These are phyloP conservation scores for Electrophaes corylata DNA, from an alignment of 2,888 invertebrate species.

Conservation along the genomic window DNA sequence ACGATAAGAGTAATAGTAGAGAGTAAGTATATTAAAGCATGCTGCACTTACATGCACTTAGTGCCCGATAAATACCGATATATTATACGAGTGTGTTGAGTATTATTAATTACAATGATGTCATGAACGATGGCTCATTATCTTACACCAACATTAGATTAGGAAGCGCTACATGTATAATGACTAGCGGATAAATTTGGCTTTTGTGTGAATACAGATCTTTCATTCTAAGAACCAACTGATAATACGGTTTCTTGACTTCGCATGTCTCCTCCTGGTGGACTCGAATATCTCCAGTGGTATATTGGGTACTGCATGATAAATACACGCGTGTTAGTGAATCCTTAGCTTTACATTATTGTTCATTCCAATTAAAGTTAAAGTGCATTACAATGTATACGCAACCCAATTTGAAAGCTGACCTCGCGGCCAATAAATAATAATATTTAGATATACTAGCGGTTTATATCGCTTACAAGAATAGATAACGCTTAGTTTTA, in stretches of 20 bases:
- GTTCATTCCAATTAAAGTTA: slow-evolving; percentile 44
- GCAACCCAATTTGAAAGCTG: slow-evolving; percentile 36
- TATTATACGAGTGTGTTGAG: slow-evolving; percentile 53
- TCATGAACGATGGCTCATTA: slow-evolving; percentile 54
- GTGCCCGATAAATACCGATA: slow-evolving; percentile 57
- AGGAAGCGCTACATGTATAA: slow-evolving; percentile 68
- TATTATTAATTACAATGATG: slow-evolving; percentile 59
- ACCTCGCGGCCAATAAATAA: slow-evolving; percentile 22
- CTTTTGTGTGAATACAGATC: slow-evolving; percentile 60
- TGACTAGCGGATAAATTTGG: slow-evolving; percentile 74
- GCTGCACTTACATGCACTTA: slow-evolving; percentile 69
- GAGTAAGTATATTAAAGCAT: slow-evolving; percentile 64
- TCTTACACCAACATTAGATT: slow-evolving; percentile 62
- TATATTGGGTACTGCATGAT: slow-evolving; percentile 85
- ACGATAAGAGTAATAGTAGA: slow-evolving; percentile 49
- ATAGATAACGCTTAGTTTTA: slow-evolving; percentile 17
- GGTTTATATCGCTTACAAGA: slow-evolving; percentile 11
- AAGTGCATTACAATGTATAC: slow-evolving; percentile 36
- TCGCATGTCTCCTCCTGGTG: slow-evolving; percentile 81
- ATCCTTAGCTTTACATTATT: slow-evolving; percentile 47
- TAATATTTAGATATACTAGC: slow-evolving; percentile 31
- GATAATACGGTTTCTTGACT: slow-evolving; percentile 84
- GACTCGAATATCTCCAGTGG: slow-evolving; percentile 84
- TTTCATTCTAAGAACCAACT: slow-evolving; percentile 84
- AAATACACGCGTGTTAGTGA: slow-evolving; percentile 81